phyloP scores from a whole-genome alignment of 2,113 vertebrate species.

The Xiphophorus hellerii region DNA sequence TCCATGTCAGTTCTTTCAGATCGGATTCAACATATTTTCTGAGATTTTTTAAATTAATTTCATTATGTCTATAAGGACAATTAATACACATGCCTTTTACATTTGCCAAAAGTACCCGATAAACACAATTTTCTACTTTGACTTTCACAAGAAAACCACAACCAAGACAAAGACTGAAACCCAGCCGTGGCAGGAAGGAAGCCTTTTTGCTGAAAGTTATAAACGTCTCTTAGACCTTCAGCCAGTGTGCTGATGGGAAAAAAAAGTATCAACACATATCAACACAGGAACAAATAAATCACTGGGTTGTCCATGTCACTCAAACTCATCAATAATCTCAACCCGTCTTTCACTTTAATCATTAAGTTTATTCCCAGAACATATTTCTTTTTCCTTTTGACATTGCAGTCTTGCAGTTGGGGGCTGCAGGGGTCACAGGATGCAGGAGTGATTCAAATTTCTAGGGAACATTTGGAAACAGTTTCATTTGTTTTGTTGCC shows the following conservation, averaged over 20 bases:
- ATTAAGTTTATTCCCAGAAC: conserved; percentile 7
- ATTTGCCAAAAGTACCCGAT: neutral
- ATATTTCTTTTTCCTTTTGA: neutral
- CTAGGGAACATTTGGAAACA: conserved; percentile 36
- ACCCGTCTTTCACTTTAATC: conserved; percentile 25
- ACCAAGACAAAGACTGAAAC: conserved; percentile 27
- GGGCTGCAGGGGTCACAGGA: conserved; percentile 36
- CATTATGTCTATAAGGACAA: neutral
- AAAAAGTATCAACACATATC: conserved; percentile 6
- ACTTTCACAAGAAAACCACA: conserved; percentile 24
- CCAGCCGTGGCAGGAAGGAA: conserved; percentile 68
- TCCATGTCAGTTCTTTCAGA: neutral
- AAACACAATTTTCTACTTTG: neutral
- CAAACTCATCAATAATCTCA: neutral
- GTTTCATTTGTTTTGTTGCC: conserved; percentile 28
- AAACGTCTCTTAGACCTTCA: conserved; percentile 45
- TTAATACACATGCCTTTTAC: neutral
- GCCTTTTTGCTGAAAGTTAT: conserved; percentile 62
- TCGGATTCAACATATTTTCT: neutral
- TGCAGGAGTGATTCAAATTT: conserved; percentile 34
- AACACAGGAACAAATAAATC: conserved; percentile 48
- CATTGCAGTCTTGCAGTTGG: neutral
- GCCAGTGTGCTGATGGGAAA: conserved; percentile 30
- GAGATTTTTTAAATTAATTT: neutral
- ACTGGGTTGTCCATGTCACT: conserved; percentile 15